These are phyloP conservation scores for Ginglymostoma cirratum DNA, from an alignment of 2,113 vertebrate genomes.

Conservation along the genomic window DNA sequence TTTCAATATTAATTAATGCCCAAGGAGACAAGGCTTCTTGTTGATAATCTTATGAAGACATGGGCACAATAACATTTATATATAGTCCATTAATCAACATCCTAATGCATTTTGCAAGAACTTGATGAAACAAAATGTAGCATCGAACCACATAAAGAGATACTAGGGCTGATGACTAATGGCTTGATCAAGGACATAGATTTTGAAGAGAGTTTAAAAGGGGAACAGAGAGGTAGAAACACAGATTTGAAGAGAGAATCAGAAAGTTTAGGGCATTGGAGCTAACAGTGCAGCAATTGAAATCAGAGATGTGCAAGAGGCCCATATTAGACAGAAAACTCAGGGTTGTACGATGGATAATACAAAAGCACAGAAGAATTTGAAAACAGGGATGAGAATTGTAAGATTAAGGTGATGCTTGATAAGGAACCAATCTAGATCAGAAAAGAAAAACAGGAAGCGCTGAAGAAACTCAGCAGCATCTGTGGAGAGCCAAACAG, in stretches of 20 bases:
- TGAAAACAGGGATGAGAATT: background rate
- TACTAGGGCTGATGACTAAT: background rate
- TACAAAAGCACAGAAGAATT: background rate
- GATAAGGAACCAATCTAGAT: background rate
- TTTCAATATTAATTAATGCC: background rate
- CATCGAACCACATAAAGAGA: background rate
- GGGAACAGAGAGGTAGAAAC: background rate
- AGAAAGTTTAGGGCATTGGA: background rate
- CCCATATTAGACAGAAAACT: background rate
- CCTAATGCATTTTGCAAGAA: too few species aligned
- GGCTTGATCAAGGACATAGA: background rate
- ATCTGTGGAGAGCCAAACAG: too few species aligned
- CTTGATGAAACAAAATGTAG: too few species aligned
- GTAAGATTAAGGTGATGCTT: background rate
- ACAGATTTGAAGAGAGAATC: background rate
- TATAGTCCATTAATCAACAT: background rate
- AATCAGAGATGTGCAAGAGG: background rate
- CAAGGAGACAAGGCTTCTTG: background rate
- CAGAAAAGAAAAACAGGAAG: too few species aligned
- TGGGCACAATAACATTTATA: background rate
- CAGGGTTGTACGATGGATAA: background rate
- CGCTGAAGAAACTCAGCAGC: too few species aligned
- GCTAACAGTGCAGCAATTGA: background rate
- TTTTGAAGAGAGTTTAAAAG: background rate
- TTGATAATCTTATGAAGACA: background rate